Base-by-base conservation (phyloP, 2,113 vertebrate species). In the Ptyas mucosa region DNA sequence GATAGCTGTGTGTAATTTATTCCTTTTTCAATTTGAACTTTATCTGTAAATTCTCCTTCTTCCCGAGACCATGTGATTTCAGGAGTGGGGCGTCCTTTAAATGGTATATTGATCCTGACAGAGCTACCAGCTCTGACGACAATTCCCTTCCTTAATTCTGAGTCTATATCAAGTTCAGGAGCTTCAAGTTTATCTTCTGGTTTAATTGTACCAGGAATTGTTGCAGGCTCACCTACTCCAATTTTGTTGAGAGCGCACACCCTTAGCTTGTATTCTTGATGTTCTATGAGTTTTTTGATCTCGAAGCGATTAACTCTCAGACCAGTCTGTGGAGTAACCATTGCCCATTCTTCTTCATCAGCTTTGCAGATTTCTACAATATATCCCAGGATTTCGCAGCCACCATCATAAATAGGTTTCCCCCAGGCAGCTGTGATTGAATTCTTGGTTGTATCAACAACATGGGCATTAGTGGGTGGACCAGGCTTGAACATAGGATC, bases 371-470 rank as follows among this genome's bases (percentile, higher is more conserved):
- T 98, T 97, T 99, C 99, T 88, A 99, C 98, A 94, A 98, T 91
- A 2, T 99, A 99, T 93, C 99, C 99, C 94, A 99, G 98, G 94
- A 99, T 99, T 87, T 99, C 98, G 97, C 98, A 98, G 88, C 99
- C 99, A 95, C 99, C 99, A 94, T 99, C 99, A 95, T 99, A 99
- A 96, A 99, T 99, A 91, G 99, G 99, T 93, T 98, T 98, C 58
- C 98, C 98, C 99, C 99, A 99, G 92, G 98, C 97, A 93, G 99
- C 90, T 86, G 94, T 98, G 92, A 99, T 85, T 43, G 99, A 98
- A 96, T 97, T 98, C 98, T 98, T 99, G 64, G 98, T 98, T 51
- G 98, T 98, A 95, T 99, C 98, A 64, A 98, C 96, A 95, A 98
- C 86, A 92, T 99, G 98, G 86, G 95, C 97, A 94, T 99, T 99